phyloP scores from a whole-genome alignment of 2,113 vertebrate species.

The Lepidothrix coronata region DNA sequence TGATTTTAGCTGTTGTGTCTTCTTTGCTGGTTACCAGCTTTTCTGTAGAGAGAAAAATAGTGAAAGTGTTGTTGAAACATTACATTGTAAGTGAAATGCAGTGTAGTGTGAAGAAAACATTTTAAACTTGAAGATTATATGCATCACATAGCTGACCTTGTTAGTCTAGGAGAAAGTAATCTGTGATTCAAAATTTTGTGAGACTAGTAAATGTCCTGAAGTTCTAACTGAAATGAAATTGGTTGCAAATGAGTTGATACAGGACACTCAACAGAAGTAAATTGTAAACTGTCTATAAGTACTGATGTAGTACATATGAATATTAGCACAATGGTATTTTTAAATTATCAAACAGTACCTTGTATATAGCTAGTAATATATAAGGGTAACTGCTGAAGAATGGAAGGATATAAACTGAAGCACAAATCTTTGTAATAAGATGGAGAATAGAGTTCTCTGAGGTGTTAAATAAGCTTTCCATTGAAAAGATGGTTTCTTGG shows the following conservation, averaged over 20 bases:
- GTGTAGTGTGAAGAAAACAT: not conserved
- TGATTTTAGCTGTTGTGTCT: slow-evolving; percentile 63
- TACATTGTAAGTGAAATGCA: not conserved
- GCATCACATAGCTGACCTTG: rapidly evolving
- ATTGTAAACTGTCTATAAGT: not conserved
- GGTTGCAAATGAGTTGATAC: not conserved
- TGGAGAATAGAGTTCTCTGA: not conserved
- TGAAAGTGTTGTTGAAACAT: not conserved
- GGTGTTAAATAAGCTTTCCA: not conserved
- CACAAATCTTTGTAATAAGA: not conserved
- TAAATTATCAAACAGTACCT: not conserved
- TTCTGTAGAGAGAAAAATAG: slow-evolving; percentile 64
- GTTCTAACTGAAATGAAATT: not conserved
- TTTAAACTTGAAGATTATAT: not conserved
- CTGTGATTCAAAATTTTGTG: not conserved
- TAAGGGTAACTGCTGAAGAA: not conserved
- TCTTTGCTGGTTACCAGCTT: slow-evolving; percentile 70
- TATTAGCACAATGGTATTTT: not conserved
- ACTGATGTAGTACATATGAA: not conserved
- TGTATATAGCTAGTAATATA: not conserved
- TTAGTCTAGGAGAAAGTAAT: not conserved
- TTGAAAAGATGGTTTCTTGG: not conserved
- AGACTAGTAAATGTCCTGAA: not conserved
- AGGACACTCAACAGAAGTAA: not conserved
- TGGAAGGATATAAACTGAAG: not conserved